Evolutionary conservation across 2,888 invertebrate genomes (phyloP), one percentile per base, ranked within the genome.

Genomic region (Dusona sp.): DNA sequence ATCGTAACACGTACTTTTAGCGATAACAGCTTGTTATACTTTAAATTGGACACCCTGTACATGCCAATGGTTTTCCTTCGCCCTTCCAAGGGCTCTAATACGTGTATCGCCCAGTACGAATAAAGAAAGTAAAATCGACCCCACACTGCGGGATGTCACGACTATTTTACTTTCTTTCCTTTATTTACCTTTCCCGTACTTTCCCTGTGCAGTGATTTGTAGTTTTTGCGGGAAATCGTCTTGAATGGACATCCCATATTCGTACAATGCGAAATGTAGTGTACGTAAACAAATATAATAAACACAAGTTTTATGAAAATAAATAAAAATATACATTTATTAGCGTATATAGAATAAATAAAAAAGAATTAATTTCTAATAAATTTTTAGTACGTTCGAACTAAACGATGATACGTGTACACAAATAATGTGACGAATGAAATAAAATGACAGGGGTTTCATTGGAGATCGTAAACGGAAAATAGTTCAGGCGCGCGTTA

Each of bases 161-260:
- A 48, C n/a, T 48, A 65, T 65, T 65, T 77, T 67, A 67, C 65
- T 75, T 67, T 77, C 77, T 77, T 77, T 67, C 29, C 51, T 65
- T 77, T 29, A 25, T 75, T 61, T 64, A 25, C 42, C 38, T 57
- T 51, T 36, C 22, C 22, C 75, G 29, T 25, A 29, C 25, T 25
- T 45, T 57, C 25, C 45, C 25, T 25, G 72, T 11, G 33, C 45
- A 33, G 51, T 72, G 72, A 72, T 72, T 72, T 72, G 72, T 72
- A 33, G 72, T 51, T 33, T 72, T 36, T 48, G 48, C n/a, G n/a
- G 72, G 36, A 33, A 51, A 72, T 48, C 48, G 29, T 25, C 33
- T 16, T 72, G 9, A 72, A 75, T 75, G 19, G 73, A 38, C 36
- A 11, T n/a, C 25, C 19, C 51, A 72, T n/a, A 33, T 36, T 16